These are phyloP conservation scores for Parnassius smintheus DNA, from an alignment of 2,888 invertebrate genomes.

Conservation along the genomic window DNA sequence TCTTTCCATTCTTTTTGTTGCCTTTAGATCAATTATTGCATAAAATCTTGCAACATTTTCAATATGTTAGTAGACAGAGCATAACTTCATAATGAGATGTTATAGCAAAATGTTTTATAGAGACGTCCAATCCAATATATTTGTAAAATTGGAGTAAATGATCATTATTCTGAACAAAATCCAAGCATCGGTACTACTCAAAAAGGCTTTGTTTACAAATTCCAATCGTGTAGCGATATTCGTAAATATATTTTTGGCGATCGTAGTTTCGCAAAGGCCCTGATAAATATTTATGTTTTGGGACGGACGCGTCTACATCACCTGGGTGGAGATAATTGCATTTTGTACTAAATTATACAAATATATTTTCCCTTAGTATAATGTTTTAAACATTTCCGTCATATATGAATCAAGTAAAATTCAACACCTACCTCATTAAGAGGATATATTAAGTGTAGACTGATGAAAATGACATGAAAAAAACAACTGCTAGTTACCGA, in stretches of 20 bases:
- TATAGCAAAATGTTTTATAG: neutral
- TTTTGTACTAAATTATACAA: conserved; percentile 2
- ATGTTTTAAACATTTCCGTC: no score
- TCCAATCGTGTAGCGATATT: conserved; percentile 36
- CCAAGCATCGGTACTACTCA: conserved; percentile 30
- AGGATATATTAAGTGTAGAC: no score
- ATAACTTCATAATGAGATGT: neutral
- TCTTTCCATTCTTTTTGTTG: no score
- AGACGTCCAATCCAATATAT: neutral
- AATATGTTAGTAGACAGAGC: no score
- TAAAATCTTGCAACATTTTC: no score
- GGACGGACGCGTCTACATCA: conserved; percentile 14
- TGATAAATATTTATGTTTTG: conserved; percentile 25
- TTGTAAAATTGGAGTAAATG: conserved; percentile 8
- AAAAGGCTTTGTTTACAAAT: conserved; percentile 49
- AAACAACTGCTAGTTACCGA: no score
- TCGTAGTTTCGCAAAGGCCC: conserved; percentile 14
- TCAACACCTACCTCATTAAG: no score
- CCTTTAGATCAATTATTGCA: no score
- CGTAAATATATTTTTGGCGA: conserved; percentile 23
- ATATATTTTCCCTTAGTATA: neutral
- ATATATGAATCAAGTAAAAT: no score
- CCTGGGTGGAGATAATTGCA: conserved; percentile 20
- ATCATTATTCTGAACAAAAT: conserved; percentile 18
- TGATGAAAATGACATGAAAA: no score